Percentiles rank a stretch among this genome's conserved stretches.
Evolutionary conservation across 2,797 vertebrate species (phyloP).

Genomic region (Sebastes itinus): DNA sequence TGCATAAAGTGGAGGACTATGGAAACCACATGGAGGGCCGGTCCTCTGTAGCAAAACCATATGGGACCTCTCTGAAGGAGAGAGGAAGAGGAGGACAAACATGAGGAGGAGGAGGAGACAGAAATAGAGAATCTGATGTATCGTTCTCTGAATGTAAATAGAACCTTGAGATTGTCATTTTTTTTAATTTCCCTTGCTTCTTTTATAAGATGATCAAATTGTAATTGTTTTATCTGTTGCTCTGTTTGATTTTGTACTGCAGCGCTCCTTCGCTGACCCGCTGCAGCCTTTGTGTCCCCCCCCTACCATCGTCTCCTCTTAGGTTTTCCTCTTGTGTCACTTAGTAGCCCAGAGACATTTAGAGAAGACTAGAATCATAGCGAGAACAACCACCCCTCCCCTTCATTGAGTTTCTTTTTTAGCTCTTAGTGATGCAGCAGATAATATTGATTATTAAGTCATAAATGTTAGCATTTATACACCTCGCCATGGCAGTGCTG

Average conservation of each 20-base stretch:
- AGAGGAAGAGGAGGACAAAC: slow-evolving; percentile 2
- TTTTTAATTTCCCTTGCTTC: slow-evolving; percentile 61
- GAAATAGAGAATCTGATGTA: slow-evolving; percentile 38
- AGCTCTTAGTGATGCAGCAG: slow-evolving; percentile 51
- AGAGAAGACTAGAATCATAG: slow-evolving; percentile 56
- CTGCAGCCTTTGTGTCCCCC: slow-evolving; percentile 42
- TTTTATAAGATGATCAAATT: slow-evolving; percentile 65
- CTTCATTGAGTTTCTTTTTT: slow-evolving; percentile 23
- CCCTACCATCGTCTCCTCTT: slow-evolving; percentile 14
- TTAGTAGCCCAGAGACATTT: slow-evolving; percentile 48
- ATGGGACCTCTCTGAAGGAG: slow-evolving; percentile 8
- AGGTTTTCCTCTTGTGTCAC: slow-evolving; percentile 29
- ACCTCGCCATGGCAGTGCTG: background rate
- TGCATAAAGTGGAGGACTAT: slow-evolving; percentile 7
- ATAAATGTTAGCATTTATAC: slow-evolving; percentile 41
- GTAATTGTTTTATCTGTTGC: slow-evolving; percentile 41
- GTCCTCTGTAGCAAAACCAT: slow-evolving; percentile 63
- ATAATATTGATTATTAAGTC: slow-evolving; percentile 33
- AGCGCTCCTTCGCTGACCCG: background rate
- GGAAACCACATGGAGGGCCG: background rate
- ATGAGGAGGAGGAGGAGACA: background rate
- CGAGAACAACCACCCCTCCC: background rate
- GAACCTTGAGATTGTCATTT: slow-evolving; percentile 68
- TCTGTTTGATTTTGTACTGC: slow-evolving; percentile 48
- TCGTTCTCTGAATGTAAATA: slow-evolving; percentile 79